These are phyloP conservation scores for Tortrix viridana DNA, from an alignment of 2,888 invertebrate genomes.

Conservation along the genomic window DNA sequence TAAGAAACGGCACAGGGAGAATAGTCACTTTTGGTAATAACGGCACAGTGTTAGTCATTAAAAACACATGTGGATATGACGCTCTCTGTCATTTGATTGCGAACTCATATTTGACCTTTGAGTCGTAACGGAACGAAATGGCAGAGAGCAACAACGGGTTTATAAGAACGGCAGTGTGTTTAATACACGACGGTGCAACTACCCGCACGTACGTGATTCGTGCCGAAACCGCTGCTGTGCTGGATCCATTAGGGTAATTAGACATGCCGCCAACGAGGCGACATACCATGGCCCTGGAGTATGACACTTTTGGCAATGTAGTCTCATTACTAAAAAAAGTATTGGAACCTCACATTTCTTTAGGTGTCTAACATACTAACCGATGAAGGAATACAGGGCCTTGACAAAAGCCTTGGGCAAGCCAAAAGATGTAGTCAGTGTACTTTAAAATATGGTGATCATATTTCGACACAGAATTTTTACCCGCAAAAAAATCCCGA, in stretches of 20 bases:
- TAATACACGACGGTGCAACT: not conserved
- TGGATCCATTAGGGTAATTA: not conserved
- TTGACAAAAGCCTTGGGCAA: not conserved
- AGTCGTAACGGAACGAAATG: not conserved
- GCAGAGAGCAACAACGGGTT: not conserved
- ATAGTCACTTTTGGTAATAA: not conserved
- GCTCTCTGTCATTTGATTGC: not conserved
- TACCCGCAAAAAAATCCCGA: no score
- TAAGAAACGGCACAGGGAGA: not conserved
- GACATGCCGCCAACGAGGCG: not conserved
- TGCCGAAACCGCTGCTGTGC: not conserved
- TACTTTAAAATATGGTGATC: no score
- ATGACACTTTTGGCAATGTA: not conserved
- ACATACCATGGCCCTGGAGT: not conserved
- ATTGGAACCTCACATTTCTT: not conserved
- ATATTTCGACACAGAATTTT: no score
- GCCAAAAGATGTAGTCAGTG: not conserved
- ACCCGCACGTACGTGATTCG: not conserved
- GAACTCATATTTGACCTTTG: not conserved
- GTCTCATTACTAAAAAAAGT: not conserved
- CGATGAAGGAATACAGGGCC: not conserved
- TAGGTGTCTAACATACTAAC: not conserved
- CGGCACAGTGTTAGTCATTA: not conserved
- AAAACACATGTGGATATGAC: not conserved
- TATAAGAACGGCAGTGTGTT: not conserved